Evolutionary conservation across 2,113 vertebrate species (phyloP).

Genomic region (Plectropomus leopardus): DNA sequence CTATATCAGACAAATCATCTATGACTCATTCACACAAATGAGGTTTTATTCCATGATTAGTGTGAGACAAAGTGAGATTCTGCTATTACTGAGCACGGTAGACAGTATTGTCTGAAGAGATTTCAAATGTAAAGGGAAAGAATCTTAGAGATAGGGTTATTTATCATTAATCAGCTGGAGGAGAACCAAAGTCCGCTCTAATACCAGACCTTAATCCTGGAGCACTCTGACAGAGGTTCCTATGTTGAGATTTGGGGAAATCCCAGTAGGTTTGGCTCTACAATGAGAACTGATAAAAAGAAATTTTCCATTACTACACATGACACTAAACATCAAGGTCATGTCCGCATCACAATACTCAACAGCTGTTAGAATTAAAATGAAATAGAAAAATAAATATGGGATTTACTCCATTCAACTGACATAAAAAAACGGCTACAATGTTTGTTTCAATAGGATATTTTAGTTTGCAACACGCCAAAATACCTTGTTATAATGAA

Average conservation of each 20-base stretch:
- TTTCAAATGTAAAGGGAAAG: not conserved
- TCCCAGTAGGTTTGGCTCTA: conserved; percentile 1
- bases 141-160: not conserved
- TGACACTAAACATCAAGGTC: not conserved
- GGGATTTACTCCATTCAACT: no score
- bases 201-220: not conserved
- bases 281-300: not conserved
- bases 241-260: not conserved
- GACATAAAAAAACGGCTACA: no score
- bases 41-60: conserved; percentile 2
- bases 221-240: not conserved
- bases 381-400: no score
- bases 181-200: not conserved
- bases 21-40: conserved; percentile 21
- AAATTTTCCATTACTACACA: not conserved
- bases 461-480: no score
- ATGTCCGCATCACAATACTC: not conserved
- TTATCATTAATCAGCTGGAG: conserved; percentile 38
- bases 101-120: not conserved
- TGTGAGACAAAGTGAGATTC: conserved; percentile 15
- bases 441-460: no score
- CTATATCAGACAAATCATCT: not conserved
- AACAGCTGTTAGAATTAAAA: not conserved
- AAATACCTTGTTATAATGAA: no score
- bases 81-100: not conserved